phyloP scores from a whole-genome alignment of 2,113 vertebrate genomes.

The Odocoileus hemionus region DNA sequence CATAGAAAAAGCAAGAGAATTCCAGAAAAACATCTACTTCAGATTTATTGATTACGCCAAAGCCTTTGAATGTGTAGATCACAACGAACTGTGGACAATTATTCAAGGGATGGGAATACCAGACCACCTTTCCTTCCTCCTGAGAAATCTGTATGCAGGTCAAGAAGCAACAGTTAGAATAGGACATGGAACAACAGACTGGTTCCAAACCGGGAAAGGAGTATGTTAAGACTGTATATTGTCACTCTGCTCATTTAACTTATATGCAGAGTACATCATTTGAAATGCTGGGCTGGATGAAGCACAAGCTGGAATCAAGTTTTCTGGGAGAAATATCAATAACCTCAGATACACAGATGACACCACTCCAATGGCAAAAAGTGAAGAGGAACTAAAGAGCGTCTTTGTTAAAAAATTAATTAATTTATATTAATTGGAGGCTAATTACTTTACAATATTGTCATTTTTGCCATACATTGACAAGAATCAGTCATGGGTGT shows the following conservation, averaged over 20 bases:
- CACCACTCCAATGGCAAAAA: neutral
- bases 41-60: neutral
- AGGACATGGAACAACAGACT: neutral
- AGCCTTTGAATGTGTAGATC: neutral
- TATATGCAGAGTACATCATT: neutral
- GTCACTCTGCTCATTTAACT: neutral
- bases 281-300: neutral
- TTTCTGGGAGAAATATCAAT: neutral
- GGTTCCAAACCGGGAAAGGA: neutral
- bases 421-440: neutral
- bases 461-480: neutral
- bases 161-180: neutral
- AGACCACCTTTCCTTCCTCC: neutral
- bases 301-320: neutral
- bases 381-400: neutral
- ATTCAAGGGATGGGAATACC: neutral
- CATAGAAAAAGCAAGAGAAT: neutral
- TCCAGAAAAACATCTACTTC: neutral
- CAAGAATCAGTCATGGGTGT: neutral
- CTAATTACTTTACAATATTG: neutral
- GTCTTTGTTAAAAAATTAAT: neutral
- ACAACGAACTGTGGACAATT: neutral
- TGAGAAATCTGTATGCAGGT: neutral
- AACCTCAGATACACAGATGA: neutral
- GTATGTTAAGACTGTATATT: neutral